A percentile compares a stretch with the other conserved stretches of the same genome.
Evolutionary conservation across 2,888 invertebrate species (phyloP).

Genomic region (Metellina segmentata): DNA sequence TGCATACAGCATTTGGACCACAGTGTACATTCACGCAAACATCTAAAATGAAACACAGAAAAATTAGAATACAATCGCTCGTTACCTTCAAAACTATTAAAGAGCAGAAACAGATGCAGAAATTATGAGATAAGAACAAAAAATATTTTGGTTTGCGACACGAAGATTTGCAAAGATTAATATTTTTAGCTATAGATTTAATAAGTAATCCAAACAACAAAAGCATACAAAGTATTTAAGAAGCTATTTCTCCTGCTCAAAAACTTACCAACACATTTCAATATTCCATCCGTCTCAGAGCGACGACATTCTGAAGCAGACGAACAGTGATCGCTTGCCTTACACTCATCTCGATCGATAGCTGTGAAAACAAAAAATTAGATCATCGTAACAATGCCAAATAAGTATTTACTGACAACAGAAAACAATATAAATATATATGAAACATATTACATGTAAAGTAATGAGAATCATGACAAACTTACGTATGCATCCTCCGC

Average conservation of each 20-base stretch:
- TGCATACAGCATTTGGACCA: constrained; percentile 92
- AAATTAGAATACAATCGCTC: background rate
- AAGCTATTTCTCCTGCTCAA: too few relatives aligned
- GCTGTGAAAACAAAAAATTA: constrained; percentile 45
- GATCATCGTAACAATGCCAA: background rate
- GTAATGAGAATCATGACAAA: background rate
- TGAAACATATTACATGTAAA: background rate
- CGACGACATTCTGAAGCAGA: constrained; percentile 88
- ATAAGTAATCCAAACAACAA: too few relatives aligned
- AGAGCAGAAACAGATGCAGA: background rate
- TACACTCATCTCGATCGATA: constrained; percentile 77
- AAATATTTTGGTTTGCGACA: background rate
- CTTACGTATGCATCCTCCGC: constrained; percentile 88
- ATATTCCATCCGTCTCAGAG: constrained; percentile 83
- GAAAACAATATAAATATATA: background rate
- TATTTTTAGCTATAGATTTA: too few relatives aligned
- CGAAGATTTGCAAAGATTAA: too few relatives aligned
- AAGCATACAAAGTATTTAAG: too few relatives aligned
- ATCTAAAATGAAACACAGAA: constrained; percentile 80
- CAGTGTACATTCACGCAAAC: constrained; percentile 90
- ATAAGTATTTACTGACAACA: background rate
- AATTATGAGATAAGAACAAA: background rate
- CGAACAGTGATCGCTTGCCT: constrained; percentile 79
- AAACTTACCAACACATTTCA: constrained; percentile 77
- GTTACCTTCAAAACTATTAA: background rate